Evolutionary conservation across 2,113 vertebrate genomes (phyloP).

Genomic region (human (Homo sapiens)): DNA sequence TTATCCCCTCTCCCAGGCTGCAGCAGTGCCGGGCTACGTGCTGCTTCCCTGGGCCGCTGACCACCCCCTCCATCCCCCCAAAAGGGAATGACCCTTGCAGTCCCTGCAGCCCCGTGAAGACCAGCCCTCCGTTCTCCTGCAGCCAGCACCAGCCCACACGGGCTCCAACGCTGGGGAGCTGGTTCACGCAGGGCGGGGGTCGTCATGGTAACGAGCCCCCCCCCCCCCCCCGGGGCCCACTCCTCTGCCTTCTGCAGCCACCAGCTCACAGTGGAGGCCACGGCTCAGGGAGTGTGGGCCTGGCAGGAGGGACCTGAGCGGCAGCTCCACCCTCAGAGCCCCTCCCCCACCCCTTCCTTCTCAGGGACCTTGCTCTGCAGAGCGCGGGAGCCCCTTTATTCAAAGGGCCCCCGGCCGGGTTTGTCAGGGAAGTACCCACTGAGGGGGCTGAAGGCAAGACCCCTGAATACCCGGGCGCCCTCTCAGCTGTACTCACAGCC

Average conservation of each 20-base stretch:
- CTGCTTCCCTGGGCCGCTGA: neutral
- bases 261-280: rapidly evolving
- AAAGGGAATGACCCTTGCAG: neutral
- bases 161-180: neutral
- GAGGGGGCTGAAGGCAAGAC: neutral
- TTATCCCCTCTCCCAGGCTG: conserved; percentile 62
- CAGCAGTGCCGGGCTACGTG: conserved; percentile 49
- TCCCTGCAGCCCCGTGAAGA: neutral
- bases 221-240: rapidly evolving
- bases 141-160: neutral
- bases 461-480: no score
- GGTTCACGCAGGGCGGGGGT: neutral
- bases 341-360: neutral
- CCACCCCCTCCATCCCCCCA: neutral
- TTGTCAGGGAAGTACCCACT: rapidly evolving
- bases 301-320: rapidly evolving
- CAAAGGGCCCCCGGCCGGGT: neutral
- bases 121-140: neutral
- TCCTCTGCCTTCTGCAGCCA: neutral
- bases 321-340: rapidly evolving
- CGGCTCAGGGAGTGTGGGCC: neutral
- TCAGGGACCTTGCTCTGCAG: no score
- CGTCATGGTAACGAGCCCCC: rapidly evolving
- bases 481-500: neutral
- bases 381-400: neutral